Conservation (phyloP, 2,797 vertebrate species). For the Hyperoplus immaculatus region DNA sequence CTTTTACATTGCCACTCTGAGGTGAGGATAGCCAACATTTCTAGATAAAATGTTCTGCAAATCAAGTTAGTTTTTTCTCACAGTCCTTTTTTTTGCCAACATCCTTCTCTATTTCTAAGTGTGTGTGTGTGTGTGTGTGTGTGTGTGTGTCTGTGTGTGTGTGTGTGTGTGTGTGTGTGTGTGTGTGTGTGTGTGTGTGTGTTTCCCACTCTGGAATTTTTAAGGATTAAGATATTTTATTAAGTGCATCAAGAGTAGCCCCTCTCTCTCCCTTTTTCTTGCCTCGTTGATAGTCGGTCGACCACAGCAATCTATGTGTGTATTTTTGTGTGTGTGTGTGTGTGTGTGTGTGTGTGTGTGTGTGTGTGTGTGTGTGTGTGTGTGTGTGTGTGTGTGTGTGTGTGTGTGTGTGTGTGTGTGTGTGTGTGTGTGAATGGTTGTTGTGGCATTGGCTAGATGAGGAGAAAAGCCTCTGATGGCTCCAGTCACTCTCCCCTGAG, state of each 20-base stretch:
- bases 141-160: conserved; percentile 13
- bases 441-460: conserved; percentile 57
- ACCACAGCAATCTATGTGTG: conserved; percentile 16
- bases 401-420: conserved; percentile 11
- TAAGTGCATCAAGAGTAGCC: conserved; percentile 43
- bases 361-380: conserved; percentile 7
- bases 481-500: conserved; percentile 76
- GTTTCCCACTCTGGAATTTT: not conserved
- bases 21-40: conserved; percentile 30
- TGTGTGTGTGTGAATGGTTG: conserved; percentile 16
- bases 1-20: conserved; percentile 19
- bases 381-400: conserved; percentile 20
- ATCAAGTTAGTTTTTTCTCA: conserved; percentile 11
- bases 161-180: conserved; percentile 7
- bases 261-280: conserved; percentile 38
- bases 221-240: conserved; percentile 49
- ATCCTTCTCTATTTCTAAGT: not conserved
- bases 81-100: not conserved
- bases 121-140: conserved; percentile 9
- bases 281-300: conserved; percentile 38
- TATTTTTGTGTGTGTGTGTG: conserved; percentile 4
- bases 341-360: not conserved
- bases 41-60: not conserved
- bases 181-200: not conserved
- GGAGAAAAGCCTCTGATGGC: conserved; percentile 77